Evolutionary conservation across 2,888 invertebrate genomes (phyloP).

Genomic region (Amphipyra berbera): DNA sequence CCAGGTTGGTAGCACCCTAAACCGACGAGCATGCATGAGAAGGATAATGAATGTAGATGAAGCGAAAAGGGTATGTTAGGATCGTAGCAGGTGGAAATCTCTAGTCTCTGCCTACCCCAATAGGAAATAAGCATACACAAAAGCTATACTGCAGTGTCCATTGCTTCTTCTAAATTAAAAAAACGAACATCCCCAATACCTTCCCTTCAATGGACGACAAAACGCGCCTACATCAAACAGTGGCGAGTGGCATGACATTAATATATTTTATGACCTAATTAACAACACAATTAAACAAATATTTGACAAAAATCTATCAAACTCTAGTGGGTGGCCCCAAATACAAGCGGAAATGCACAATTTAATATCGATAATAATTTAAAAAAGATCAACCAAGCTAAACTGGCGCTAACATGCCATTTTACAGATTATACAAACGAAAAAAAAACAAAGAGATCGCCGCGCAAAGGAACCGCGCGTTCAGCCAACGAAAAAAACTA

Average conservation of each 20-base stretch:
- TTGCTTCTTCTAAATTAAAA: no score
- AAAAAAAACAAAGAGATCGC: constrained; percentile 70
- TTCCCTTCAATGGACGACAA: no score
- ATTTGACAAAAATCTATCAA: constrained; percentile 34
- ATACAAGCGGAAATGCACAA: constrained; percentile 77
- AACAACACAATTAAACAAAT: constrained; percentile 28
- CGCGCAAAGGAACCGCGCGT: constrained; percentile 77
- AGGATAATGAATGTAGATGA: no score
- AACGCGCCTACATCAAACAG: no score
- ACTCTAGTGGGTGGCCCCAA: constrained; percentile 65
- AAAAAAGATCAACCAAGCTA: constrained; percentile 73
- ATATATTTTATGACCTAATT: constrained; percentile 28
- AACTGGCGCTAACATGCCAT: constrained; percentile 86
- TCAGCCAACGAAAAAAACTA: constrained; percentile 77
- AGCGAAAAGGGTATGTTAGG: no score
- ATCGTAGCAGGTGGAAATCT: no score
- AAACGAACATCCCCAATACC: no score
- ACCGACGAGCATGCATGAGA: no score
- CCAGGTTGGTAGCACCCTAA: no score
- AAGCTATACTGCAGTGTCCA: no score
- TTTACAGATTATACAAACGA: constrained; percentile 86
- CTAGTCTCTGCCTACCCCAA: no score
- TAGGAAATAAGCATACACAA: no score
- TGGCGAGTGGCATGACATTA: neutral
- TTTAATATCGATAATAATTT: constrained; percentile 81